Evolutionary conservation across 2,113 vertebrate species (phyloP).

Genomic region (Ictidomys tridecemlineatus): DNA sequence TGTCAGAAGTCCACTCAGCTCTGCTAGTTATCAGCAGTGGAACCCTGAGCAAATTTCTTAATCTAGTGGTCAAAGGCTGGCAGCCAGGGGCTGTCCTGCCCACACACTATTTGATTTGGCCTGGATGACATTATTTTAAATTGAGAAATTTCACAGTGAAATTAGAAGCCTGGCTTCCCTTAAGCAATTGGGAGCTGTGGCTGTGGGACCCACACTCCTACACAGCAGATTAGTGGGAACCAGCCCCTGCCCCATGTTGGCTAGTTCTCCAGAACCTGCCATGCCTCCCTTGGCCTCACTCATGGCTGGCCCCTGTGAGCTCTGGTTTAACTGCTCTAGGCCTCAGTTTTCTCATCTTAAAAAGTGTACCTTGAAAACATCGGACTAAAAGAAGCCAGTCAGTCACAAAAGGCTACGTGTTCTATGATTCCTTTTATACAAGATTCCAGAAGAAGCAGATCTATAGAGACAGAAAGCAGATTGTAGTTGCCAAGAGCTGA

Average conservation of each 20-base stretch:
- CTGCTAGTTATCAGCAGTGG: not conserved
- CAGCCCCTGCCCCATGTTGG: not conserved
- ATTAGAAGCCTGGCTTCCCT: not conserved
- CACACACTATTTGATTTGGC: not conserved
- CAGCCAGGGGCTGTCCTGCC: not conserved
- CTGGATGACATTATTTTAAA: not conserved
- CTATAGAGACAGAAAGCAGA: not conserved
- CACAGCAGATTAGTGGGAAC: not conserved
- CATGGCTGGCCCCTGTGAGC: not conserved
- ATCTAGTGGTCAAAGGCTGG: not conserved
- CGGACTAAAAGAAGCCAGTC: not conserved
- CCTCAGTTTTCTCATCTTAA: constrained; percentile 18
- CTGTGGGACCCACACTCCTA: not conserved
- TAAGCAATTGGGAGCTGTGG: not conserved
- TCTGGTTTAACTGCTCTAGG: not conserved
- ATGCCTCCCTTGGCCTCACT: not conserved
- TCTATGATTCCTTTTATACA: not conserved
- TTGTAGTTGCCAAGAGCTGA: not conserved
- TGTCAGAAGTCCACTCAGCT: not conserved
- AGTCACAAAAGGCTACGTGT: not conserved
- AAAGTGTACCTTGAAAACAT: not conserved
- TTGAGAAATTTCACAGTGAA: not conserved
- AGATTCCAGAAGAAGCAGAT: not conserved
- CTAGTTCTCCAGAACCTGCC: not conserved
- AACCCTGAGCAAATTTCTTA: not conserved